A percentile compares a stretch with the other conserved stretches of the same genome.
These are phyloP conservation scores for Tuta absoluta DNA, from an alignment of 2,888 invertebrate species.

Conservation along the genomic window DNA sequence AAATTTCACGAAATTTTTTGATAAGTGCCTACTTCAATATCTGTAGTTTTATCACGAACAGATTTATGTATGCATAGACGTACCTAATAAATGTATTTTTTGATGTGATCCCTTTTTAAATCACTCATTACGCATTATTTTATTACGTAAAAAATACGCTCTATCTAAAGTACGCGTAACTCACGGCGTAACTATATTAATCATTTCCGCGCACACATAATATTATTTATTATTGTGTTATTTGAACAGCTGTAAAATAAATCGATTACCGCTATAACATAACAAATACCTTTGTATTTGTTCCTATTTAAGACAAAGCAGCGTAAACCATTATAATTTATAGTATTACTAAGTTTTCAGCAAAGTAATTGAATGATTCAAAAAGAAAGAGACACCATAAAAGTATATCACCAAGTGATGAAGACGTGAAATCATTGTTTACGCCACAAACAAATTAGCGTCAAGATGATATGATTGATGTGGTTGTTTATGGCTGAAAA, in stretches of 20 bases:
- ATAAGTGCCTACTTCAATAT: no score
- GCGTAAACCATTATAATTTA: not conserved
- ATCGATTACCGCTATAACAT: not conserved
- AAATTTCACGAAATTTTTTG: no score
- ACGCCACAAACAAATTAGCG: constrained; percentile 35
- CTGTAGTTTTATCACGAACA: no score
- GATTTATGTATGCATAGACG: not conserved
- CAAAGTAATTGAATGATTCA: not conserved
- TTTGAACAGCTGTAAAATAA: constrained; percentile 2
- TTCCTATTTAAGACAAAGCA: constrained; percentile 5
- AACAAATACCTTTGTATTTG: constrained; percentile 1
- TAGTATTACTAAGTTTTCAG: not conserved
- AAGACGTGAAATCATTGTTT: constrained; percentile 34
- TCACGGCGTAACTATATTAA: not conserved
- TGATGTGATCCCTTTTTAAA: not conserved
- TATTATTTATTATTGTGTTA: not conserved
- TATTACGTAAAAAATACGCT: no score
- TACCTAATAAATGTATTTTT: no score
- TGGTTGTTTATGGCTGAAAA: constrained; percentile 33
- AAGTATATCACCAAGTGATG: not conserved
- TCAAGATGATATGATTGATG: constrained; percentile 38
- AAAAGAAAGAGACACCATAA: not conserved
- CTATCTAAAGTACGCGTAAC: no score
- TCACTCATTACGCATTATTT: not conserved
- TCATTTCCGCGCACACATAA: not conserved